Evolutionary conservation across 2,888 invertebrate species (phyloP).

Genomic region (Sepiola atlantica): DNA sequence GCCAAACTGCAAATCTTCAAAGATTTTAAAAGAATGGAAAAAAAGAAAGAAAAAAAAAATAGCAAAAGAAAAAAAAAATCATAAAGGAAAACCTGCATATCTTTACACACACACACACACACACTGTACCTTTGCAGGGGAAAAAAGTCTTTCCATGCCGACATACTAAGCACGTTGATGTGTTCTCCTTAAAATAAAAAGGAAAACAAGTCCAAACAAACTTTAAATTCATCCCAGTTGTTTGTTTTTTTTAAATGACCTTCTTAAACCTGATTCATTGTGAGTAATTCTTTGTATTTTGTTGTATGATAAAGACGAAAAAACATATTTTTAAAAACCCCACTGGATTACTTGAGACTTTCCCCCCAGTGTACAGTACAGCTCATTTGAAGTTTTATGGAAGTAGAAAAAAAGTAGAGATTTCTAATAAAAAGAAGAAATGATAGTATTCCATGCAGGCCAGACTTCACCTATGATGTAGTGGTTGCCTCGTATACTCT

Average conservation of each 20-base stretch:
- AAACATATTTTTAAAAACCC: neutral
- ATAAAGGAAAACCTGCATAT: neutral
- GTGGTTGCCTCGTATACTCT: neutral
- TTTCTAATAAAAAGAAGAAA: neutral
- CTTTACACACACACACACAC: neutral
- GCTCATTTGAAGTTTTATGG: neutral
- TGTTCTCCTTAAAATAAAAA: neutral
- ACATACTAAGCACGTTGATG: neutral
- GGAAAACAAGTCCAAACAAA: neutral
- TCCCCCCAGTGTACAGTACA: neutral
- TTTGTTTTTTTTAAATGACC: neutral
- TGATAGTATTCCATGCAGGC: neutral
- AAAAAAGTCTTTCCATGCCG: neutral
- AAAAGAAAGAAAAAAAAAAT: too few species aligned
- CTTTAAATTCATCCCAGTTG: neutral
- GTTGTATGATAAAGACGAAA: neutral
- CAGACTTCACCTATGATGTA: constrained; percentile 21
- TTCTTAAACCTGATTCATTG: neutral
- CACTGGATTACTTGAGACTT: neutral
- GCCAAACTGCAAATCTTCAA: neutral
- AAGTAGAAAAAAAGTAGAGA: neutral
- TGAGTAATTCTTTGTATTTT: neutral
- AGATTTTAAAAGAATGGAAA: neutral
- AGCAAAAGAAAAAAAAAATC: too few species aligned
- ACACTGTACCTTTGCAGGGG: neutral